Conservation (phyloP, 2,888 invertebrate species). For the Chrysolina oricalcia region DNA sequence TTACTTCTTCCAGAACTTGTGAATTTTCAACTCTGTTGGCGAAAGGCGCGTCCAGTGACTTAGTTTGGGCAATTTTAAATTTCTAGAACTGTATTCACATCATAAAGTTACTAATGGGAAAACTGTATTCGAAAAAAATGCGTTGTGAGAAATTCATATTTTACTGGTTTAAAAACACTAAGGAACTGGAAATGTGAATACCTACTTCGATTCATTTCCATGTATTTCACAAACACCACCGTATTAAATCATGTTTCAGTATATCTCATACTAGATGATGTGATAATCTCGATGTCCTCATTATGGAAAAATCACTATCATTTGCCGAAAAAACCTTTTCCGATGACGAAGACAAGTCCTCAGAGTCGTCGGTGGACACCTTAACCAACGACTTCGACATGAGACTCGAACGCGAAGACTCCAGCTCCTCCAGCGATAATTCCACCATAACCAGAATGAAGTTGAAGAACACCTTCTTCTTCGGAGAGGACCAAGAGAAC, state of each 20-base stretch:
- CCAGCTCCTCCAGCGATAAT: slow-evolving; percentile 88
- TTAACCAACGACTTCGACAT: slow-evolving; percentile 90
- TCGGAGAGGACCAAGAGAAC: slow-evolving; percentile 69
- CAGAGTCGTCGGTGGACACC: slow-evolving; percentile 96
- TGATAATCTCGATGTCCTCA: not conserved
- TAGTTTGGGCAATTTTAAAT: too few relatives aligned
- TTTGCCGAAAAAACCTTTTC: not conserved
- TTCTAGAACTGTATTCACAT: too few relatives aligned
- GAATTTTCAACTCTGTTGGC: too few relatives aligned
- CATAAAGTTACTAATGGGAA: too few relatives aligned
- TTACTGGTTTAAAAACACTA: too few relatives aligned
- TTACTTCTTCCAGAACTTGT: too few relatives aligned
- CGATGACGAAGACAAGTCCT: slow-evolving; percentile 75
- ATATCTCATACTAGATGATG: not conserved
- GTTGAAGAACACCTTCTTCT: slow-evolving; percentile 76
- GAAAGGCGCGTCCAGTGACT: too few relatives aligned
- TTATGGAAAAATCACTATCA: not conserved
- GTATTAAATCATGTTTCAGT: not conserved
- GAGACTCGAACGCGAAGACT: slow-evolving; percentile 78
- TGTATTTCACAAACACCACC: too few relatives aligned
- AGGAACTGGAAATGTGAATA: too few relatives aligned
- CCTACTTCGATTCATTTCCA: too few relatives aligned
- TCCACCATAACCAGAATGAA: slow-evolving; percentile 62
- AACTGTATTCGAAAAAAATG: too few relatives aligned
- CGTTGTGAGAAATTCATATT: too few relatives aligned